Percentiles rank a stretch among this genome's conserved stretches.
These are phyloP conservation scores for Corapipo altera DNA, from an alignment of 2,113 vertebrate species.

Conservation along the genomic window DNA sequence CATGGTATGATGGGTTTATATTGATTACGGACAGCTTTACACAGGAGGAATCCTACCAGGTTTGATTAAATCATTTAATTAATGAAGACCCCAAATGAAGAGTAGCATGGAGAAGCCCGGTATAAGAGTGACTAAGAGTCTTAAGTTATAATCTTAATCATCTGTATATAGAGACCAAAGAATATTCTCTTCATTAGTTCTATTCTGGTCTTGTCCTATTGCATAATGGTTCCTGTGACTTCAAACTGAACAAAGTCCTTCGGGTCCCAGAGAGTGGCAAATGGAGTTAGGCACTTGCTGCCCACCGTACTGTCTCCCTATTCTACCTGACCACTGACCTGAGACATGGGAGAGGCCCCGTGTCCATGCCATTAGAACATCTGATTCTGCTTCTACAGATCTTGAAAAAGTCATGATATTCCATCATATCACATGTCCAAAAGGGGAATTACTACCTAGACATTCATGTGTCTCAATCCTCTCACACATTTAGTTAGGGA, in stretches of 20 bases:
- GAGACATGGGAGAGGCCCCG: neutral
- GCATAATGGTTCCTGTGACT: neutral
- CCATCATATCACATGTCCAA: neutral
- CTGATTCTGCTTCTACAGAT: neutral
- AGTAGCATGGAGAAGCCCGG: neutral
- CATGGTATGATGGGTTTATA: neutral
- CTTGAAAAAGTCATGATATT: neutral
- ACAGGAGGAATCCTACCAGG: neutral
- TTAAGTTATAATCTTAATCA: neutral
- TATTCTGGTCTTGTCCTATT: neutral
- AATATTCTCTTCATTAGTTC: neutral
- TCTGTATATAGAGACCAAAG: neutral
- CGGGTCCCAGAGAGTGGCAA: neutral
- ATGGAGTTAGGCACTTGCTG: neutral
- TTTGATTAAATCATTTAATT: neutral
- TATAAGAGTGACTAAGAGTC: neutral
- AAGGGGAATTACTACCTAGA: neutral
- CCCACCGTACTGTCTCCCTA: neutral
- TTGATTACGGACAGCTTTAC: neutral
- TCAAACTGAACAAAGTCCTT: neutral
- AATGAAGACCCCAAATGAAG: neutral
- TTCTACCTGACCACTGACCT: neutral
- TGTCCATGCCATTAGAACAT: fast-evolving
- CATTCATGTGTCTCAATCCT: neutral
- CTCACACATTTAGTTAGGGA: neutral